Conservation (phyloP, 2,113 vertebrate species). For the Aleadryas rufinucha region DNA sequence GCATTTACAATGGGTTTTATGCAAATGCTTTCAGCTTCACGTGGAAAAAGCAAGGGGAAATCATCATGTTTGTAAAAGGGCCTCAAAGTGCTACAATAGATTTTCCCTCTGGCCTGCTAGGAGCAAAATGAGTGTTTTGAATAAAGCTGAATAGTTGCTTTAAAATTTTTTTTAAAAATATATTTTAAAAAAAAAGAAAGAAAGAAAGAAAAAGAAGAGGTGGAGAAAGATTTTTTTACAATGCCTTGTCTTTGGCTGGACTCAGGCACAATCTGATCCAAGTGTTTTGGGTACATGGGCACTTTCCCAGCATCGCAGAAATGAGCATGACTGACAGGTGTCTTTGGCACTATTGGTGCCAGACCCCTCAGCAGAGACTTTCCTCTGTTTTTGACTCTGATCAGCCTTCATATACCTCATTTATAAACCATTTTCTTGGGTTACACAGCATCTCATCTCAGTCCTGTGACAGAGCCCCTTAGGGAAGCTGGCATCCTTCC, state of each 20-base stretch:
- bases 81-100: not conserved
- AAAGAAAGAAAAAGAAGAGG: not conserved
- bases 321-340: not conserved
- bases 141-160: not conserved
- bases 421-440: not conserved
- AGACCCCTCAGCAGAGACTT: not conserved
- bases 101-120: not conserved
- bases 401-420: not conserved
- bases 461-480: not conserved
- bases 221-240: not conserved
- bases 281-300: not conserved
- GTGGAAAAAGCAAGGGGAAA: not conserved
- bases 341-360: not conserved
- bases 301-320: not conserved
- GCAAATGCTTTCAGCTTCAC: not conserved
- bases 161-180: too few species aligned
- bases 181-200: too few species aligned
- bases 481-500: not conserved
- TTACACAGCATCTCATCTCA: not conserved
- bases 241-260: not conserved
- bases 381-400: not conserved
- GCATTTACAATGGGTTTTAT: not conserved
- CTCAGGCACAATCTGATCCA: not conserved
- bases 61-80: not conserved
- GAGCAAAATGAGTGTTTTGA: constrained; percentile 10